Conservation (phyloP, 53 echinoderm and acorn worm genomes). For the Antedon mediterranea region DNA sequence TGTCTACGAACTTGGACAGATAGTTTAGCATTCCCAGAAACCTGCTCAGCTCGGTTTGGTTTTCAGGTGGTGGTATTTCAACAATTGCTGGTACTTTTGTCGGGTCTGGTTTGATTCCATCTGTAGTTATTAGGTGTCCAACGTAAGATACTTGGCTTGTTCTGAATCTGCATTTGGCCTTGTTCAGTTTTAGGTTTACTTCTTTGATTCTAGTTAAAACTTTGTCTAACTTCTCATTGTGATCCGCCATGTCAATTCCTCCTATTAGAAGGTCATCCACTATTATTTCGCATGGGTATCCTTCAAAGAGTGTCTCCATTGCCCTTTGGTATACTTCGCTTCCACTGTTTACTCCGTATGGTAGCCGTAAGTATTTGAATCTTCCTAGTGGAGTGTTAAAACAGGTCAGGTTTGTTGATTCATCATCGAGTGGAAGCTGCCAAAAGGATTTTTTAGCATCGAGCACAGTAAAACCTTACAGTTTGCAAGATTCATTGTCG, state of each 20-base stretch:
- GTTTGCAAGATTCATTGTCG: too few relatives aligned
- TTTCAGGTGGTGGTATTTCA: too few relatives aligned
- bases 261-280: too few relatives aligned
- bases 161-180: not conserved
- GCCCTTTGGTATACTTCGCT: slow-evolving; percentile 20
- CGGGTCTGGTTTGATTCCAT: not conserved
- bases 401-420: slow-evolving; percentile 21
- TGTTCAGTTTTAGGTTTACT: not conserved
- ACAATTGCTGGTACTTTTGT: not conserved
- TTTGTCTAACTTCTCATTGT: slow-evolving; percentile 12
- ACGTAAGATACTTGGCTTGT: not conserved
- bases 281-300: too few relatives aligned
- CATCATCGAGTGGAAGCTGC: slow-evolving; percentile 29
- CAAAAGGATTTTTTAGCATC: slow-evolving; percentile 25
- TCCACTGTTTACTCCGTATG: slow-evolving; percentile 14
- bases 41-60: too few relatives aligned
- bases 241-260: not conserved
- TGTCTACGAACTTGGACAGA: too few relatives aligned
- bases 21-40: too few relatives aligned
- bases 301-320: too few relatives aligned
- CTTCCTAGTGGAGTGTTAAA: slow-evolving; percentile 18
- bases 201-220: slow-evolving; percentile 9
- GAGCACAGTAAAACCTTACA: too few relatives aligned
- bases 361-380: slow-evolving; percentile 19
- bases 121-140: not conserved